phyloP scores from a whole-genome alignment of 2,797 vertebrate genomes.

The Ataeniobius toweri region DNA sequence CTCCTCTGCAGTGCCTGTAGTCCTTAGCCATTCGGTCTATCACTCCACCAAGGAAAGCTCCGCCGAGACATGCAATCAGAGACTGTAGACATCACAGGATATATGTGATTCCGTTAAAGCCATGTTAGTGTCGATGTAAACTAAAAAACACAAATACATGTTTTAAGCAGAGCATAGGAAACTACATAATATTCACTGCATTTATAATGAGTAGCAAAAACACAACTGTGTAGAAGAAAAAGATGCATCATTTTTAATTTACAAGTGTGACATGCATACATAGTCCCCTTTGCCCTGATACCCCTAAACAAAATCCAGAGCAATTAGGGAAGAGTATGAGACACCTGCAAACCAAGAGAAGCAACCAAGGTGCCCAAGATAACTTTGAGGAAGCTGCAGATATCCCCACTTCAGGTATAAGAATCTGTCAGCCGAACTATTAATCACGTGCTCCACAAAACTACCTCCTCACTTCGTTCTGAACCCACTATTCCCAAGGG shows the following conservation, averaged over 20 bases:
- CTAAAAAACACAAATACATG: neutral
- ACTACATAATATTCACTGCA: neutral
- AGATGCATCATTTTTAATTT: too few species aligned
- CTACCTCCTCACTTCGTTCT: neutral
- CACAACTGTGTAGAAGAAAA: too few species aligned
- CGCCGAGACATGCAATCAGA: slow-evolving; percentile 88
- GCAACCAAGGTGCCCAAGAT: neutral
- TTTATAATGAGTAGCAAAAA: too few species aligned
- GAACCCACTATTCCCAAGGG: neutral
- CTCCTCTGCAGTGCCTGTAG: slow-evolving; percentile 89
- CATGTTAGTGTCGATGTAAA: slow-evolving; percentile 1
- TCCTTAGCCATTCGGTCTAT: slow-evolving; percentile 86
- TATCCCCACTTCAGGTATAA: neutral
- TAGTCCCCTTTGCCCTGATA: too few species aligned
- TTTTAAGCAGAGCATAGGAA: neutral
- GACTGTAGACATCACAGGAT: slow-evolving; percentile 76
- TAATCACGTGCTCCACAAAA: neutral
- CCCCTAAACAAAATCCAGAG: too few species aligned
- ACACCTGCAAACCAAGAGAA: too few species aligned
- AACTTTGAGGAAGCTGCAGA: neutral
- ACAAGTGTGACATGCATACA: too few species aligned
- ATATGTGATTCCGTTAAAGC: neutral
- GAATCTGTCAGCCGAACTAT: neutral
- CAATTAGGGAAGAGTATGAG: neutral
- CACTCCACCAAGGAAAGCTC: slow-evolving; percentile 87